Conservation (phyloP, 1,140 invertebrate genomes). For the Tetragnatha versicolor region DNA sequence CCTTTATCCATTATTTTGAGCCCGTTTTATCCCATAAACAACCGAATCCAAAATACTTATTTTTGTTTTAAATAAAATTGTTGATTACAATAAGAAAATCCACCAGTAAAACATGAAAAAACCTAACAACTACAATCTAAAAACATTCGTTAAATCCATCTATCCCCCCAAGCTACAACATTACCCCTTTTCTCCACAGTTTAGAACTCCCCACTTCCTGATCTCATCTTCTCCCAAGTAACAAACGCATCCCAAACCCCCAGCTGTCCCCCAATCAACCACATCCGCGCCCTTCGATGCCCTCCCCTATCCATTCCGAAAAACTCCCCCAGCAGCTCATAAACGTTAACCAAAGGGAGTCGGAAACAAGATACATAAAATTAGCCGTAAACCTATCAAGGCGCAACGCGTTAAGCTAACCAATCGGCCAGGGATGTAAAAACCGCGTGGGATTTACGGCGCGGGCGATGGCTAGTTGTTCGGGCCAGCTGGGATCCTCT, state of each 20-base stretch:
- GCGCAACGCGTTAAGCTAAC: constrained; percentile 47
- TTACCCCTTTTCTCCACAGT: too few relatives aligned
- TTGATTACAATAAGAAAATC: too few relatives aligned
- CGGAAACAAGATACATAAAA: constrained; percentile 34
- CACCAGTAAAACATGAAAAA: too few relatives aligned
- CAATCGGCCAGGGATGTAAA: constrained; percentile 41
- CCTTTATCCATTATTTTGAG: too few relatives aligned
- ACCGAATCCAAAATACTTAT: too few relatives aligned
- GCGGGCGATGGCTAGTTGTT: neutral
- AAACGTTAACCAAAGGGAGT: constrained; percentile 30
- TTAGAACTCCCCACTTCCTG: too few relatives aligned
- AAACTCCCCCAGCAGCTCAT: neutral
- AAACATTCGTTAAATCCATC: too few relatives aligned
- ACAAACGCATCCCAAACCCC: neutral
- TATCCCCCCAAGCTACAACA: too few relatives aligned
- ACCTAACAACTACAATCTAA: too few relatives aligned
- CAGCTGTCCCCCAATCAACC: too few relatives aligned
- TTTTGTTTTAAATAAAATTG: too few relatives aligned
- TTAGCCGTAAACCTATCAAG: constrained; percentile 46
- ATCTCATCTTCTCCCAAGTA: neutral
- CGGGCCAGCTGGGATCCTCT: constrained; percentile 34
- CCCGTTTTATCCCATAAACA: too few relatives aligned
- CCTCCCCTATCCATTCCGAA: neutral
- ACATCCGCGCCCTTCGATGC: neutral
- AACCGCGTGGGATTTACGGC: constrained; percentile 42